Evolutionary conservation across 2,113 vertebrate genomes (phyloP), one percentile per base, ranked within the genome.

Genomic region (Aldabrachelys gigantea): DNA sequence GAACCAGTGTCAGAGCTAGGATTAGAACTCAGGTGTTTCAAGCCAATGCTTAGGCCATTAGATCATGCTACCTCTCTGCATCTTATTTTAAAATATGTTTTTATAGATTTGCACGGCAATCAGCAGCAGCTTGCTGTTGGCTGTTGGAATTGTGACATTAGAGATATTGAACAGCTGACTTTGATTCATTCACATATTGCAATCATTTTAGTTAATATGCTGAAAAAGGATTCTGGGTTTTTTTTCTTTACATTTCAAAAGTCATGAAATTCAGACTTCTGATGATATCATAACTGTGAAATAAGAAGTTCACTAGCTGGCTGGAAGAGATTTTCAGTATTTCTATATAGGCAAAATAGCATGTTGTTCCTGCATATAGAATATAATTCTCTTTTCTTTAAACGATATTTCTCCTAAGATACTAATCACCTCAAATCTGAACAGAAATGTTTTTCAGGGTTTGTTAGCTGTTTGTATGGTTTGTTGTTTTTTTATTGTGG

Each of bases 1-100:
- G 11, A 10, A 80, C 25, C 35, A 13, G 21, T n/a, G 29, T 12
- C 50, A 4, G 0, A 3, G 4, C 22, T 0, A 0, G 5, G 29
- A 76, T 44, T 76, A 27, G 38, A 76, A 76, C 22, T 76, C 10
- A 25, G 22, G 19, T 41, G 10, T 44, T 76, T 41, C 38, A 76
- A 76, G n/a, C 5, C 72, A 44, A 7, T 41, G 38, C 38, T 76
- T 22, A 44, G 72, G 24, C 38, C 38, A 76, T 44, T 76, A 83
- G 27, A 11, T 62, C 3, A 1, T 44, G 21, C 85, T 84, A 65
- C 50, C 6, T 72, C 57, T 10, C 27, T 12, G 0, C 65, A 41
- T 53, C 89, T 44, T 49, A 49, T 49, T 41, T 69, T n/a, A n/a
- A 69, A 69, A 69, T n/a, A n/a, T 25, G 72, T 44, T 25, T 25